phyloP scores from a whole-genome alignment of 2,797 vertebrate genomes.

The Oryzias dopingdopingensis region DNA sequence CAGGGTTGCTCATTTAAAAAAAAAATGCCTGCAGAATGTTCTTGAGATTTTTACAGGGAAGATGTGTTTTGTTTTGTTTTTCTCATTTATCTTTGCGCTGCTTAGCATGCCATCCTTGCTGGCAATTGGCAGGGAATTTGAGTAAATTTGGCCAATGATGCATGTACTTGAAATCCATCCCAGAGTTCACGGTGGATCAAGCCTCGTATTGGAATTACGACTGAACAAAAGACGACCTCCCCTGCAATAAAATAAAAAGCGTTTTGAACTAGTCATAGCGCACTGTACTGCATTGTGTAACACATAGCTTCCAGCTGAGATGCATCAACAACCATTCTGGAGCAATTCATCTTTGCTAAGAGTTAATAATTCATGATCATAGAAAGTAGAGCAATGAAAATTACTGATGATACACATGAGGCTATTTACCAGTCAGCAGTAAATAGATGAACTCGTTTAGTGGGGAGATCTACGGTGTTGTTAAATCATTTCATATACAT shows the following conservation, averaged over 20 bases:
- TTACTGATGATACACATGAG: conserved; percentile 77
- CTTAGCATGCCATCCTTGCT: conserved; percentile 50
- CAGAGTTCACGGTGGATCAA: conserved; percentile 59
- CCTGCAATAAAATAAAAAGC: conserved; percentile 6
- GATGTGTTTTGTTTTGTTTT: conserved; percentile 21
- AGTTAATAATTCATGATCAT: conserved; percentile 78
- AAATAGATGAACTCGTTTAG: conserved; percentile 71
- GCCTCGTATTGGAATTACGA: conserved; percentile 45
- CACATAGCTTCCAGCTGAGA: conserved; percentile 54
- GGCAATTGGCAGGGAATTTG: conserved; percentile 41
- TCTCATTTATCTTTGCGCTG: conserved; percentile 47
- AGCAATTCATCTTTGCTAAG: conserved; percentile 66
- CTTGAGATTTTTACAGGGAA: conserved; percentile 37
- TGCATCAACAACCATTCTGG: conserved; percentile 63
- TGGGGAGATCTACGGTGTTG: conserved; percentile 52
- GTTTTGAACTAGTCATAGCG: conserved; percentile 26
- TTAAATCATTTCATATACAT: conserved; percentile 55
- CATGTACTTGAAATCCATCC: conserved; percentile 50
- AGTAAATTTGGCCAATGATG: conserved; percentile 49
- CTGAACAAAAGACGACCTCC: conserved; percentile 40
- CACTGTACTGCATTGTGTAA: conserved; percentile 42
- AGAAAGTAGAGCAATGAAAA: conserved; percentile 73
- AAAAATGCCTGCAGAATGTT: conserved; percentile 5
- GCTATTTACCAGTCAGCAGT: conserved; percentile 75
- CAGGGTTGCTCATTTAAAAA: conserved; percentile 22